Conservation (phyloP, 2,797 vertebrate species). For the Megalops cyprinoides region DNA sequence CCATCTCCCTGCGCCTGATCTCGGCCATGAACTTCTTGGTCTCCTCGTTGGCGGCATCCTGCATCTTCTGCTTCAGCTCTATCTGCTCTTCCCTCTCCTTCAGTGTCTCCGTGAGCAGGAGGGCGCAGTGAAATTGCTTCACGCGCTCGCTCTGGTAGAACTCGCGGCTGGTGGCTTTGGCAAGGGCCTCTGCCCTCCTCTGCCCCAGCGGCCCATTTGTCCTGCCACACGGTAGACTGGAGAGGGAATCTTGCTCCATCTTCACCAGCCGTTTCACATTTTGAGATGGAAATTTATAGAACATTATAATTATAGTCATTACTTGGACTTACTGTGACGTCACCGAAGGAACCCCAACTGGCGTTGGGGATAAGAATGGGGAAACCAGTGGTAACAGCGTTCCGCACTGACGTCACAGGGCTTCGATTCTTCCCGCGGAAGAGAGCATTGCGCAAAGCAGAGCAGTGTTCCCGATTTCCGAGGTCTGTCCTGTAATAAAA, state of each 20-base stretch:
- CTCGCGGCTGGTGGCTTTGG: background rate
- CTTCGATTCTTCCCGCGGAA: no score
- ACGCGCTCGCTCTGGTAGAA: slow-evolving; percentile 11
- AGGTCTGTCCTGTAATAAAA: no score
- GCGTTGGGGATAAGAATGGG: background rate
- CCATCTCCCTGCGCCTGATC: slow-evolving; percentile 53
- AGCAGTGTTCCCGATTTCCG: no score
- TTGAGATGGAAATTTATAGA: background rate
- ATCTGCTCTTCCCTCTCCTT: slow-evolving; percentile 78
- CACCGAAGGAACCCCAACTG: background rate
- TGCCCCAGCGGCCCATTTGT: background rate
- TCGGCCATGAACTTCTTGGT: slow-evolving; percentile 55
- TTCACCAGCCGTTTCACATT: background rate
- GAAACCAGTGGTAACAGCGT: background rate
- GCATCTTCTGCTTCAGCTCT: slow-evolving; percentile 64
- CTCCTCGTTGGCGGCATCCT: slow-evolving; percentile 49
- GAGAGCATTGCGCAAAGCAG: no score
- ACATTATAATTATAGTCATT: background rate
- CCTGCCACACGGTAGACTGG: background rate
- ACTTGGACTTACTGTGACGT: background rate
- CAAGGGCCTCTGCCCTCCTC: background rate
- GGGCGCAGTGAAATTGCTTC: slow-evolving; percentile 66
- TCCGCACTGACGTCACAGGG: background rate
- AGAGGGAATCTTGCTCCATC: background rate
- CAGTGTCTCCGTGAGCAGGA: slow-evolving; percentile 70